phyloP scores from a whole-genome alignment of 2,113 vertebrate species.

The Ictalurus punctatus region DNA sequence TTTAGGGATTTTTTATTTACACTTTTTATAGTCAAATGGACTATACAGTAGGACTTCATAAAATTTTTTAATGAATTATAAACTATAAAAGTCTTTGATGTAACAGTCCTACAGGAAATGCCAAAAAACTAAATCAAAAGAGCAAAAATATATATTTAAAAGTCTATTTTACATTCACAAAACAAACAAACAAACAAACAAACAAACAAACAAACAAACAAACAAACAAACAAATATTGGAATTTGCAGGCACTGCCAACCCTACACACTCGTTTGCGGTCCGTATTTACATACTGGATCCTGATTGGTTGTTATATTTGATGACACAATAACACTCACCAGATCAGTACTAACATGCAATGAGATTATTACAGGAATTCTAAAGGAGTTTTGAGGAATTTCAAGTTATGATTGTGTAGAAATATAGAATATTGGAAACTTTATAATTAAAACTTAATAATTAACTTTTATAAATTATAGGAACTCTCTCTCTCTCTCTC shows the following conservation, averaged over 20 bases:
- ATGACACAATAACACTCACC: background rate
- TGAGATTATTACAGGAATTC: background rate
- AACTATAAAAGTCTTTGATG: background rate
- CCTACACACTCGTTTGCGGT: background rate
- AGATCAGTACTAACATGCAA: background rate
- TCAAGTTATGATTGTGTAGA: background rate
- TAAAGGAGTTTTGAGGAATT: background rate
- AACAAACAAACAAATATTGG: background rate
- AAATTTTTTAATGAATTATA: background rate
- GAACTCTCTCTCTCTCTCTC: background rate
- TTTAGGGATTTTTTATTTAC: background rate
- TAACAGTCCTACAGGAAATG: background rate
- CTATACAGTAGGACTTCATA: background rate
- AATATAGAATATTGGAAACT: background rate
- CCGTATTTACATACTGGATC: background rate
- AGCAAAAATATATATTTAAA: background rate
- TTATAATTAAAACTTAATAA: background rate
- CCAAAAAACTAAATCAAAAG: background rate
- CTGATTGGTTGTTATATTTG: background rate
- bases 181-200: background rate
- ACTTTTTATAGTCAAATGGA: background rate
- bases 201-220: background rate
- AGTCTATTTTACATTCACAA: background rate
- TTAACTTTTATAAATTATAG: too few species aligned
- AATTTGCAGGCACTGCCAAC: too few species aligned